Percentiles rank a stretch among this genome's conserved stretches.
phyloP scores from a whole-genome alignment of 2,888 invertebrate genomes.

The Saturnia japonica region DNA sequence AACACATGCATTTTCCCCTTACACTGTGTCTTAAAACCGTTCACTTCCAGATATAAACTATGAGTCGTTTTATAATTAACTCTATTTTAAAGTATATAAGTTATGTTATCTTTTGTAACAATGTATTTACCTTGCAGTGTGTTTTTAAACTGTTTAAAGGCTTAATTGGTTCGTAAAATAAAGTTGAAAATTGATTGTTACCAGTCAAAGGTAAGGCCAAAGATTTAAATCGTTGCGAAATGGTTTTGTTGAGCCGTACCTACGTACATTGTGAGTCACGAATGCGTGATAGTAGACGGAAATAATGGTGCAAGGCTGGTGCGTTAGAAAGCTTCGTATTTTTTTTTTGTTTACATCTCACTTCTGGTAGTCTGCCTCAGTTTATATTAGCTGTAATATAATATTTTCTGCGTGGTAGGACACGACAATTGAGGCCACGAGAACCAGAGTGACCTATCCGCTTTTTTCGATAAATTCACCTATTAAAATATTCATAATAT shows the following conservation, averaged over 20 bases:
- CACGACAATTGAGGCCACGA: too few relatives aligned
- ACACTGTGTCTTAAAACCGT: slow-evolving; percentile 34
- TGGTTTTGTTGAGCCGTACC: slow-evolving; percentile 19
- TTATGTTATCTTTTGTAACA: slow-evolving; percentile 22
- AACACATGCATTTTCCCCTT: slow-evolving; percentile 41
- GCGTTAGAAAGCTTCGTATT: slow-evolving; percentile 39
- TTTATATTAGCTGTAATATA: too few relatives aligned
- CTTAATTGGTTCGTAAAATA: slow-evolving; percentile 30
- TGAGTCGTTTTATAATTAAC: neutral
- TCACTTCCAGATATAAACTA: slow-evolving; percentile 37
- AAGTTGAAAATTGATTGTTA: slow-evolving; percentile 43
- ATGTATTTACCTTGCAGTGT: neutral
- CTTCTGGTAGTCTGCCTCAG: neutral
- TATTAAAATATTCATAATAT: too few relatives aligned
- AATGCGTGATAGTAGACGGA: slow-evolving; percentile 33
- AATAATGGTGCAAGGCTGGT: slow-evolving; percentile 45
- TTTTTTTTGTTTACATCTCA: neutral
- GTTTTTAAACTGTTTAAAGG: slow-evolving; percentile 27
- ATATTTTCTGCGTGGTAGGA: too few relatives aligned
- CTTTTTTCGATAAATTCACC: too few relatives aligned
- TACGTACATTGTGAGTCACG: slow-evolving; percentile 38
- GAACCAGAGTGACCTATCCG: too few relatives aligned
- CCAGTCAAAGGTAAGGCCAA: slow-evolving; percentile 31
- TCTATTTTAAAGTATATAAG: slow-evolving; percentile 16
- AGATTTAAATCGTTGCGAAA: slow-evolving; percentile 39